These are phyloP conservation scores for Tyrannus savana DNA, from an alignment of 2,113 vertebrate genomes.

Conservation along the genomic window DNA sequence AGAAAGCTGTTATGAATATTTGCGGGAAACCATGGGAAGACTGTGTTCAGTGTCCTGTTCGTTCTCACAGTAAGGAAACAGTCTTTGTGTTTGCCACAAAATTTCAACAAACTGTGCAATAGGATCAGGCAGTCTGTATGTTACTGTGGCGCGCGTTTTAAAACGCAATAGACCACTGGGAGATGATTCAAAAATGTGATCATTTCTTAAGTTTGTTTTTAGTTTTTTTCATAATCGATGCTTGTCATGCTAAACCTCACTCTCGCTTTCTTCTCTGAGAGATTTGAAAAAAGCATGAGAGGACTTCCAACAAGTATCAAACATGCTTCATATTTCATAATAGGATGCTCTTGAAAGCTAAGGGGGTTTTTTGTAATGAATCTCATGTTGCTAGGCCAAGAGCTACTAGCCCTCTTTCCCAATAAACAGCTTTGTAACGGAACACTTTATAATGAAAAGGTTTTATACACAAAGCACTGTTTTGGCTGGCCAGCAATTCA, in stretches of 20 bases:
- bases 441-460: background rate
- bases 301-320: background rate
- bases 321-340: background rate
- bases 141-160: background rate
- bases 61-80: accelerated
- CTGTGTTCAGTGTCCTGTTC: background rate
- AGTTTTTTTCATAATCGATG: background rate
- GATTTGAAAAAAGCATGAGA: background rate
- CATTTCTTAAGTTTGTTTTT: background rate
- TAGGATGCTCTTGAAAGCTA: background rate
- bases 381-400: background rate
- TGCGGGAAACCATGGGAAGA: background rate
- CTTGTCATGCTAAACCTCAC: background rate
- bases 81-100: background rate
- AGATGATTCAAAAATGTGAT: background rate
- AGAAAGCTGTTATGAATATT: background rate
- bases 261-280: background rate
- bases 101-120: background rate
- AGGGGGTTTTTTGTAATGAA: background rate
- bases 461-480: background rate
- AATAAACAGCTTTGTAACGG: background rate
- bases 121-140: background rate
- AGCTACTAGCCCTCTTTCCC: background rate
- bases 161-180: background rate
- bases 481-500: background rate